A percentile compares a stretch with the other conserved stretches of the same genome.
phyloP scores from a whole-genome alignment of 2,888 invertebrate genomes.

The Anagyrus pseudococci region DNA sequence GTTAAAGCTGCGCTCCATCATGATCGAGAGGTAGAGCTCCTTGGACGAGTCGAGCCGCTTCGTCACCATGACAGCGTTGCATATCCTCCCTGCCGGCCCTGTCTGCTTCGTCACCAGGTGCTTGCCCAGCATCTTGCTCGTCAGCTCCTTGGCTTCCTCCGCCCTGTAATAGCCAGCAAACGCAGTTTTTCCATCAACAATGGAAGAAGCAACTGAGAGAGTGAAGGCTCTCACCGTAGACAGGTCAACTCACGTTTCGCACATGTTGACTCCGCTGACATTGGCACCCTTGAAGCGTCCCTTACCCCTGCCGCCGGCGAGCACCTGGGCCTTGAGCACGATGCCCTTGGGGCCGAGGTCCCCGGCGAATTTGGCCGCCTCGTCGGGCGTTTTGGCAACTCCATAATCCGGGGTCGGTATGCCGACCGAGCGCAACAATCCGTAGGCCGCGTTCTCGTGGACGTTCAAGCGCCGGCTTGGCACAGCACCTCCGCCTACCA shows the following conservation, averaged over 20 bases:
- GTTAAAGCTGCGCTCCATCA: conserved; percentile 95
- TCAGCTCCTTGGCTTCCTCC: conserved; percentile 81
- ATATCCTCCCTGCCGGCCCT: conserved; percentile 89
- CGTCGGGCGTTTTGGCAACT: conserved; percentile 80
- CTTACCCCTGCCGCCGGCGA: conserved; percentile 90
- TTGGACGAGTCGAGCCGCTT: conserved; percentile 96
- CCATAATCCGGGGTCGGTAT: conserved; percentile 89
- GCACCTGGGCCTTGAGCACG: conserved; percentile 85
- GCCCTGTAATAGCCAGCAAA: conserved; percentile 75
- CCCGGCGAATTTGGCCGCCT: conserved; percentile 78
- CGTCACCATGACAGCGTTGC: conserved; percentile 95
- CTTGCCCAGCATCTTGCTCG: conserved; percentile 90
- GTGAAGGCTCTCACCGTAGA: neutral
- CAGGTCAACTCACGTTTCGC: conserved; percentile 71
- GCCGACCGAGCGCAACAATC: conserved; percentile 78
- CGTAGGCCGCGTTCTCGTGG: conserved; percentile 91
- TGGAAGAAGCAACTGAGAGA: too few species aligned
- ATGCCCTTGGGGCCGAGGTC: conserved; percentile 77
- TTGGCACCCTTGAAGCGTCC: conserved; percentile 90
- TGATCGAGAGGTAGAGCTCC: conserved; percentile 97
- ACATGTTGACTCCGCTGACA: conserved; percentile 91
- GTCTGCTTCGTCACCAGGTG: conserved; percentile 95
- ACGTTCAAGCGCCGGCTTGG: conserved; percentile 79
- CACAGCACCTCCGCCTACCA: conserved; percentile 2
- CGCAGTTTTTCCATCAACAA: too few species aligned